These are phyloP conservation scores for Percopsis transmontana DNA, from an alignment of 2,113 vertebrate species.

Conservation along the genomic window DNA sequence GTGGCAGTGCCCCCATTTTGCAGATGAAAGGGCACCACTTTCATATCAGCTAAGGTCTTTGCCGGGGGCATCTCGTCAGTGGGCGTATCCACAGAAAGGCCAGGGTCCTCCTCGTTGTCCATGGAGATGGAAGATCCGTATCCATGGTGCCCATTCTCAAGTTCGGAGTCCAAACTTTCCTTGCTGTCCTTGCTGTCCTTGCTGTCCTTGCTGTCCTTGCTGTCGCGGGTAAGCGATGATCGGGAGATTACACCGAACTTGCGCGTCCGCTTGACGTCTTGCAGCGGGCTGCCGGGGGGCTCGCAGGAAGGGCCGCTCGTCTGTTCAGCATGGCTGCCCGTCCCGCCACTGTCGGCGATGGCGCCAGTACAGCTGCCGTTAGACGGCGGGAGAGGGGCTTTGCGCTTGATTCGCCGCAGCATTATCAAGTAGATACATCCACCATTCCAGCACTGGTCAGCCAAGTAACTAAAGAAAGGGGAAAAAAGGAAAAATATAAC, in stretches of 20 bases:
- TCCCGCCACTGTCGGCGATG: conserved; percentile 69
- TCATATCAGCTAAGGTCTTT: background rate
- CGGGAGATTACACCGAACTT: conserved; percentile 94
- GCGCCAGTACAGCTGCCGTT: conserved; percentile 69
- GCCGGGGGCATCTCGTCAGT: conserved; percentile 50
- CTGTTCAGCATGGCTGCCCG: conserved; percentile 69
- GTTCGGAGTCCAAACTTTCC: conserved; percentile 43
- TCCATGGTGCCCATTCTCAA: conserved; percentile 28
- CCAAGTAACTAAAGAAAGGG: conserved; percentile 86
- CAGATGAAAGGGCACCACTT: conserved; percentile 34
- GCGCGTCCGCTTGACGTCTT: conserved; percentile 86
- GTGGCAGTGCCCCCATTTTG: conserved; percentile 57
- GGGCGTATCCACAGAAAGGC: conserved; percentile 33
- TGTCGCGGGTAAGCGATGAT: conserved; percentile 67
- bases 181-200: conserved; percentile 72
- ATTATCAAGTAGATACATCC: conserved; percentile 96
- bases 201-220: conserved; percentile 69
- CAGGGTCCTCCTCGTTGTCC: conserved; percentile 69
- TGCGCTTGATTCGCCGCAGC: conserved; percentile 93
- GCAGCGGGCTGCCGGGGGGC: conserved; percentile 50
- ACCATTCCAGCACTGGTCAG: conserved; percentile 98
- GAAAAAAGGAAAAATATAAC: background rate
- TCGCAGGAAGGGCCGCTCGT: conserved; percentile 65
- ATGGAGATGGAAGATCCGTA: conserved; percentile 40
- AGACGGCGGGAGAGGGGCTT: conserved; percentile 87